Conservation (phyloP, 1,140 invertebrate genomes). For the Antheraea mylitta region DNA sequence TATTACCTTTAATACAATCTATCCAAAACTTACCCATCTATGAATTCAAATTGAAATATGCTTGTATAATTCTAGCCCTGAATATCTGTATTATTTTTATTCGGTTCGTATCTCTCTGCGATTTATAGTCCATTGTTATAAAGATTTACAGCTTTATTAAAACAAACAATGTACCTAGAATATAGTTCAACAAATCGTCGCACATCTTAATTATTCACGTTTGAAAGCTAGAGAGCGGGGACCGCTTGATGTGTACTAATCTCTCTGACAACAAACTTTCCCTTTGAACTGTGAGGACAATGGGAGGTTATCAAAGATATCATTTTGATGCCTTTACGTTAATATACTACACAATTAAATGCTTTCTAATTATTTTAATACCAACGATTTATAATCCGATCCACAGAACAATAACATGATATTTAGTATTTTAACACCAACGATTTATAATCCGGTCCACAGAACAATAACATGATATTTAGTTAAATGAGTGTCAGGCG, state of each 20-base stretch:
- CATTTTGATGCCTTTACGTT: not conserved
- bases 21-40: too few relatives aligned
- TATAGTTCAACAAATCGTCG: not conserved
- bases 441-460: not conserved
- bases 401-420: too few relatives aligned
- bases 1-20: too few relatives aligned
- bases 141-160: not conserved
- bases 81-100: not conserved
- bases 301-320: conserved; percentile 1
- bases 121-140: not conserved
- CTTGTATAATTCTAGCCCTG: too few relatives aligned
- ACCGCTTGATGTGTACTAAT: conserved; percentile 4
- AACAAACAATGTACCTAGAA: not conserved
- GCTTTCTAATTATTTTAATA: not conserved
- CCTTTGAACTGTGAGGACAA: not conserved
- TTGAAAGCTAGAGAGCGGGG: not conserved
- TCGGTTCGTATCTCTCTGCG: not conserved
- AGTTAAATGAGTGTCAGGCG: not conserved
- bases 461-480: too few relatives aligned
- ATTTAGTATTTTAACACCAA: not conserved
- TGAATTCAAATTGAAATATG: too few relatives aligned
- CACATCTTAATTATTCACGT: not conserved
- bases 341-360: not conserved
- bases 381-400: not conserved
- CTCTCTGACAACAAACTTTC: not conserved